These are phyloP conservation scores for Hemicrepidius hirtus DNA, from an alignment of 2,888 invertebrate species.

Conservation along the genomic window DNA sequence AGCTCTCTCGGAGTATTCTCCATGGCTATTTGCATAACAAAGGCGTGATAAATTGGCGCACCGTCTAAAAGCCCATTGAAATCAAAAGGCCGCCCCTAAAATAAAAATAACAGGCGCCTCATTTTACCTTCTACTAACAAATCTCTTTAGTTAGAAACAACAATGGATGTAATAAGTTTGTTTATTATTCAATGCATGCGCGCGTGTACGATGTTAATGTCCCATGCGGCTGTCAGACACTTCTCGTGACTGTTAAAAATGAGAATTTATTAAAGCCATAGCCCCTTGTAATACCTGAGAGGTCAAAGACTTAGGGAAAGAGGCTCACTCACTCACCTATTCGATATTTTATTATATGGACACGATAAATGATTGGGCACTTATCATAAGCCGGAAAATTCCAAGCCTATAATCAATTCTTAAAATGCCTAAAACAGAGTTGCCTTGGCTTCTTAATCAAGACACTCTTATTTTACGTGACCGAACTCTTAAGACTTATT, in stretches of 20 bases:
- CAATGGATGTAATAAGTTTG: slow-evolving; percentile 28
- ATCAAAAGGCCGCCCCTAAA: slow-evolving; percentile 17
- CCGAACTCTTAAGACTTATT: too few relatives aligned
- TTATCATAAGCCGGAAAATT: slow-evolving; percentile 6
- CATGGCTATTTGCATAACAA: slow-evolving; percentile 28
- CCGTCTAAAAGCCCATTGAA: slow-evolving; percentile 16
- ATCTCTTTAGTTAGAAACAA: slow-evolving; percentile 18
- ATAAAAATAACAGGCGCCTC: slow-evolving; percentile 18
- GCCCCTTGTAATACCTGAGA: slow-evolving; percentile 26
- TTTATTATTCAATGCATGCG: slow-evolving; percentile 39
- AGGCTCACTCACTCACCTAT: slow-evolving; percentile 3
- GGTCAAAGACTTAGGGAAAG: slow-evolving; percentile 38
- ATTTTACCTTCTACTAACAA: slow-evolving; percentile 24
- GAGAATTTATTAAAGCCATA: slow-evolving; percentile 30
- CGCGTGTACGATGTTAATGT: slow-evolving; percentile 30
- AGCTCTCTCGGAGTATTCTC: slow-evolving; percentile 6
- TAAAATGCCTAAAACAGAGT: too few relatives aligned
- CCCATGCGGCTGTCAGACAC: slow-evolving; percentile 30
- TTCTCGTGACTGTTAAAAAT: slow-evolving; percentile 41
- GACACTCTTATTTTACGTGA: too few relatives aligned
- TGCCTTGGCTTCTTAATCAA: too few relatives aligned
- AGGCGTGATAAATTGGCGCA: slow-evolving; percentile 33
- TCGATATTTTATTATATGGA: slow-evolving; percentile 1
- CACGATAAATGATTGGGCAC: slow-evolving; percentile 10
- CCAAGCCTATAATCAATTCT: neutral